Evolutionary conservation across 2,113 vertebrate genomes (phyloP).

Genomic region (Chaenocephalus aceratus): DNA sequence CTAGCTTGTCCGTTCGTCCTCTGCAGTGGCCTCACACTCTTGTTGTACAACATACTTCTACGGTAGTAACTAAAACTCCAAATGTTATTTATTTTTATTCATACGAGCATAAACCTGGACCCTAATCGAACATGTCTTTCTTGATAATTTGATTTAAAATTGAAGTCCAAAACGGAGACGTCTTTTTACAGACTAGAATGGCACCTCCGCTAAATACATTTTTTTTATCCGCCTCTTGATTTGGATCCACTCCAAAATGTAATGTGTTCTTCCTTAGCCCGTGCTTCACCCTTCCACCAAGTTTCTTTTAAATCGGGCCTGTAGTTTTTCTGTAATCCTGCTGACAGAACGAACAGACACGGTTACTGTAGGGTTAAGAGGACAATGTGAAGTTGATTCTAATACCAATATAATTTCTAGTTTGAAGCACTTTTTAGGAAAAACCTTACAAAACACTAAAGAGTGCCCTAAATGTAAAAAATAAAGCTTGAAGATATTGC

Average conservation of each 20-base stretch:
- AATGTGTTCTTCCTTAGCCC: not conserved
- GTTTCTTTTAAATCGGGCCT: no score
- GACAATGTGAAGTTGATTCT: not conserved
- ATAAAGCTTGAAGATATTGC: not conserved
- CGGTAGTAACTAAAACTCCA: not conserved
- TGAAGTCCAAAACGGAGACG: not conserved
- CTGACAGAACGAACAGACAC: not conserved
- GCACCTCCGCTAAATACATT: not conserved
- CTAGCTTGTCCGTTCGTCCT: conserved; percentile 4
- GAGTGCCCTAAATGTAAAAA: not conserved
- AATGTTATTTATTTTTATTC: not conserved
- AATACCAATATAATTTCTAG: not conserved
- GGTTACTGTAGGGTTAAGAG: not conserved
- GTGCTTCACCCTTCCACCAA: not conserved
- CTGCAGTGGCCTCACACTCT: conserved; percentile 12
- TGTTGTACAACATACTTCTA: conserved; percentile 1
- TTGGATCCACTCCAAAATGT: not conserved
- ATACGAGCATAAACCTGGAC: conserved; percentile 22
- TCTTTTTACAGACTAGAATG: not conserved
- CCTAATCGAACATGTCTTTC: not conserved
- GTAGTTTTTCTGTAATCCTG: not conserved
- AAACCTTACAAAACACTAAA: conserved; percentile 11
- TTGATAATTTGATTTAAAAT: not conserved
- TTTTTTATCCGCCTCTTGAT: no score
- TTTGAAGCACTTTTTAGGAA: conserved; percentile 33